A percentile compares a stretch with the other conserved stretches of the same genome.
These are phyloP conservation scores for Ypsolopha sequella DNA, from an alignment of 2,888 invertebrate genomes.

Conservation along the genomic window DNA sequence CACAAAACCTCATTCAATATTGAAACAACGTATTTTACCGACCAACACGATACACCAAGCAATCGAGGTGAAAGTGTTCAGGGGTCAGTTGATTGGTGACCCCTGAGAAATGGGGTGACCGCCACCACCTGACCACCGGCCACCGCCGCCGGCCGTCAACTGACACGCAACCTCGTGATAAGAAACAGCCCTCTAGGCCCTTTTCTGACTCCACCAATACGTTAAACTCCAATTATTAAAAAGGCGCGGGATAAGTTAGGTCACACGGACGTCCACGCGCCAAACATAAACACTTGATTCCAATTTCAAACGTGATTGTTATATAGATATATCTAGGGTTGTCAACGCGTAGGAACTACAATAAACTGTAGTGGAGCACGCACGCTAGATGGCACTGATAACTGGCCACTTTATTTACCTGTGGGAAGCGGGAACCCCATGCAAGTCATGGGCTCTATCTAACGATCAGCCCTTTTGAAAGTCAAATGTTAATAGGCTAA, in stretches of 20 bases:
- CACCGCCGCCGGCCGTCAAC: neutral
- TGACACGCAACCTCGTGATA: neutral
- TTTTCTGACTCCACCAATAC: neutral
- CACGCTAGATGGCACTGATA: slow-evolving; percentile 26
- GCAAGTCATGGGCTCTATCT: slow-evolving; percentile 28
- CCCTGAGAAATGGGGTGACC: slow-evolving; percentile 30
- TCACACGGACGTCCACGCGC: no score
- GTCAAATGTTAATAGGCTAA: slow-evolving; percentile 40
- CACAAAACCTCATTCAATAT: no score
- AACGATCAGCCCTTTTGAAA: slow-evolving; percentile 32
- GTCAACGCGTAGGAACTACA: slow-evolving; percentile 14
- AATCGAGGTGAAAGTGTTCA: slow-evolving; percentile 17
- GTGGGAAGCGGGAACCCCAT: slow-evolving; percentile 29
- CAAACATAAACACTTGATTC: no score
- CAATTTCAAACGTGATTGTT: no score
- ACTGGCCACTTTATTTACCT: slow-evolving; percentile 20
- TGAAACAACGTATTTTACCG: no score
- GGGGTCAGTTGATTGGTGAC: slow-evolving; percentile 20
- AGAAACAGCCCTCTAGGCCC: neutral
- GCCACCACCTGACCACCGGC: neutral
- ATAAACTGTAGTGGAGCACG: slow-evolving; percentile 22
- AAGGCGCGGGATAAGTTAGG: no score
- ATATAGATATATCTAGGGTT: slow-evolving; percentile 12
- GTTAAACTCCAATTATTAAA: neutral
- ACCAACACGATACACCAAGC: neutral